Conservation (phyloP, 1,140 invertebrate genomes). For the Diorhabda sublineata region DNA sequence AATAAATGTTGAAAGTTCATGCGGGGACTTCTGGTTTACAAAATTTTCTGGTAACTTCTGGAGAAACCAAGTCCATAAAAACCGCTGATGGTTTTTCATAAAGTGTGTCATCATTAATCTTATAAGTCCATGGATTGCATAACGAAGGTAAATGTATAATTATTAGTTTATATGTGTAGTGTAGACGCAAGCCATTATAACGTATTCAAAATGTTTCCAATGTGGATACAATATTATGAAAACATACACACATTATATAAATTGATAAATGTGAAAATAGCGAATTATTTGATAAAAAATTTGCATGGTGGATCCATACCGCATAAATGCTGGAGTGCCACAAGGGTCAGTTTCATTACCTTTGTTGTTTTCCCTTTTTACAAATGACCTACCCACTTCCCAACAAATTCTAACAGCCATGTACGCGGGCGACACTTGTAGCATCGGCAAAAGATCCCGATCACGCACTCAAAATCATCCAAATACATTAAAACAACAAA, state of each 20-base stretch:
- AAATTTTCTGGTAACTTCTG: not conserved
- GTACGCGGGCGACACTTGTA: no score
- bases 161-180: not conserved
- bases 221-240: no score
- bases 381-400: no score
- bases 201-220: no score
- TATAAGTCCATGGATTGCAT: not conserved
- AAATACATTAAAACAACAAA: not conserved
- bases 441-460: not conserved
- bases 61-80: not conserved
- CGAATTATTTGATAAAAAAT: no score
- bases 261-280: no score
- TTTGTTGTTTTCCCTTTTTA: no score
- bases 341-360: no score
- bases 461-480: not conserved
- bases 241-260: no score
- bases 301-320: no score
- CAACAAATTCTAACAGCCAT: no score
- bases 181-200: not conserved
- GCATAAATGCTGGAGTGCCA: no score
- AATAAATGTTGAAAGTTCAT: not conserved
- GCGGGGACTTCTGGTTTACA: not conserved
- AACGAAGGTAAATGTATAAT: not conserved
- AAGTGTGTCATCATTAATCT: not conserved
- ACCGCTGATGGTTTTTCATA: not conserved